Base-by-base conservation (phyloP, 35 echinoderm and acorn worm genomes). In the Patiria miniata region DNA sequence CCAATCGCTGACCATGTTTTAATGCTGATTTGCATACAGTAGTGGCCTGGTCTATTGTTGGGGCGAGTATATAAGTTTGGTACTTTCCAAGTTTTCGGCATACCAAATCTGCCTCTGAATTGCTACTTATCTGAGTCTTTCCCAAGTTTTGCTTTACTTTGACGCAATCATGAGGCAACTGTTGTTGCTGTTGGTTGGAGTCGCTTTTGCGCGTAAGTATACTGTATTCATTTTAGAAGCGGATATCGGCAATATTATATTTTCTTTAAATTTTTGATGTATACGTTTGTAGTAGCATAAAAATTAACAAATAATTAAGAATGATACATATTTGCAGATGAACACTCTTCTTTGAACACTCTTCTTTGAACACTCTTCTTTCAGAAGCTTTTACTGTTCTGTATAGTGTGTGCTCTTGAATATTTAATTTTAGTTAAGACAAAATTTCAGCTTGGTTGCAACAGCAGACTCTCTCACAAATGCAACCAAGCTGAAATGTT, bases 91-190 rank as follows among this genome's bases (percentile, higher is more conserved):
- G 4, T 47, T 47, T 47, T 47, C 12, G 42, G 42, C 42, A 47
- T 47, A 47, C 42, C 42, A 4, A 47, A 47, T 47, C 42, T 47
- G 42, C 42, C 42, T 47, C 42, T n/a, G n/a, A 47, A 47, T 12
- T 47, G 42, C 42, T 47, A 47, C 4, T 47, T 47, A 12, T n/a
- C n/a, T n/a, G n/a, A n/a, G n/a, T n/a, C n/a, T n/a, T 47, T 47
- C 42, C 12, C 42, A 47, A 47, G 42, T 47, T 47, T 47, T 47
- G 12, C 42, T 12, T 47, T 47, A 6, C 42, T 47, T 12, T 47
- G 42, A 47, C 42, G 42, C 42, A 47, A 47, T 47, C 61, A 69
- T 69, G 61, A 69, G 34, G 61, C 61, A 69, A 29, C 61, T 69
- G 12, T 10, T 15, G 61, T 69, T 69, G 61, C 61, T 69, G 61